Evolutionary conservation across 2,888 invertebrate genomes (phyloP), one percentile per base, ranked within the genome.

Genomic region (Pardosa pseudoannulata): DNA sequence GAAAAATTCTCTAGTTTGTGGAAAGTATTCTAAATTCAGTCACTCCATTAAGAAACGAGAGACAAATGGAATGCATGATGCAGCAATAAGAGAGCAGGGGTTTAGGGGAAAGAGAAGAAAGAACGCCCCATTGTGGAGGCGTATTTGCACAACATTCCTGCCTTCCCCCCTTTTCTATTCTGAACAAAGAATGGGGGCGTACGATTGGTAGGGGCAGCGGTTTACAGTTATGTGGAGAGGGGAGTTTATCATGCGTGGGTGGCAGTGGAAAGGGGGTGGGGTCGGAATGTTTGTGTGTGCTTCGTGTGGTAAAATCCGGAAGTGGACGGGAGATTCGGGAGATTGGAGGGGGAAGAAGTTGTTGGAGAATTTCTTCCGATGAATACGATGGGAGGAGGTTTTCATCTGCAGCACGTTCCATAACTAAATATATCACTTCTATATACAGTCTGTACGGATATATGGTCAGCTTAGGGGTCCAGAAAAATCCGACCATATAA

Each of bases 221-320:
- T 80, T 80, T 65, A 80, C 73, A 73, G 80, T 73, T 72, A 74
- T 39, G 62, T 39, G 62, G 31, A 41, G 67, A 74, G 72, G 46
- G n/a, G 46, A 46, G 73, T 76, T 79, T 72, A 79, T 72, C 72
- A 65, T 72, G 41, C 16, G 50, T 9, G 46, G 46, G 46, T 6
- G 46, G 7, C 11, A 2, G n/a, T 6, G 2, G 46, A n/a, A 16
- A 16, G n/a, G 7, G 46, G 11, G 46, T 6, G 46, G 46, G 11
- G 11, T 46, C 46, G 46, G 46, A 46, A 46, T 46, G 46, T n/a
- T 46, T 46, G 46, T 11, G 46, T 46, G 13, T 16, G 11, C 16
- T 2, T 46, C 2, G 7, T 6, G 7, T 16, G 16, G n/a, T 2
- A 2, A 46, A 46, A 16, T n/a, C 46, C 46, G 46, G 46, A 46